Base-by-base conservation (phyloP, 2,888 invertebrate genomes). In the Griposia aprilina region DNA sequence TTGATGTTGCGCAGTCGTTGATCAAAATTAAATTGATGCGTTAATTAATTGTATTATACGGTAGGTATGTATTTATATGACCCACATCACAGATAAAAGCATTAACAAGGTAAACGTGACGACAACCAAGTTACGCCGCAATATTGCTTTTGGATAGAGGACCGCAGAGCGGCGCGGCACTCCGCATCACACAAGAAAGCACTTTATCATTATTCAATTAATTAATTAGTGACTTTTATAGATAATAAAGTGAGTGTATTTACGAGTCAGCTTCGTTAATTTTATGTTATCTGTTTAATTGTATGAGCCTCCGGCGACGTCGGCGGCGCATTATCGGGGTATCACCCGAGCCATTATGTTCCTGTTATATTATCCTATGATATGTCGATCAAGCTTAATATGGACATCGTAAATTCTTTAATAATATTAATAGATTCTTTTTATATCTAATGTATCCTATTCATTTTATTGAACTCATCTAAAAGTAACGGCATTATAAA, bases 151-250 rank as follows among this genome's bases (percentile, higher is more conserved):
- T 88, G 90, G 90, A 93, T 93, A 83, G 90, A 91, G 76, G 83
- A 81, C 80, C 80, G 89, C 88, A 78, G 80, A 87, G 83, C 86
- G 17, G 55, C n/a, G 57, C 69, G 73, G 87, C 89, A 88, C 90
- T 89, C 91, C 83, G 88, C 92, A 90, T 92, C 92, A 90, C 89
- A 93, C 87, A 93, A 92, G 92, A 93, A 91, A 90, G 87, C 92
- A 94, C 91, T 96, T 94, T 94, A 95, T 96, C 96, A 96, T 96
- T 94, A 93, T 92, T 93, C 95, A 96, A 96, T 96, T 97, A 96
- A 96, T 97, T 96, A 96, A 96, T 95, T 93, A 94, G 92, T 94
- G 96, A 95, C 96, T 93, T 96, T 97, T 96, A 97, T 96, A 94
- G 96, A 95, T 96, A 94, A 92, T 97, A 96, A 96, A 96, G 91